A percentile compares a stretch with the other conserved stretches of the same genome.
Evolutionary conservation across 2,113 vertebrate species (phyloP).

Genomic region (Mirza zaza): DNA sequence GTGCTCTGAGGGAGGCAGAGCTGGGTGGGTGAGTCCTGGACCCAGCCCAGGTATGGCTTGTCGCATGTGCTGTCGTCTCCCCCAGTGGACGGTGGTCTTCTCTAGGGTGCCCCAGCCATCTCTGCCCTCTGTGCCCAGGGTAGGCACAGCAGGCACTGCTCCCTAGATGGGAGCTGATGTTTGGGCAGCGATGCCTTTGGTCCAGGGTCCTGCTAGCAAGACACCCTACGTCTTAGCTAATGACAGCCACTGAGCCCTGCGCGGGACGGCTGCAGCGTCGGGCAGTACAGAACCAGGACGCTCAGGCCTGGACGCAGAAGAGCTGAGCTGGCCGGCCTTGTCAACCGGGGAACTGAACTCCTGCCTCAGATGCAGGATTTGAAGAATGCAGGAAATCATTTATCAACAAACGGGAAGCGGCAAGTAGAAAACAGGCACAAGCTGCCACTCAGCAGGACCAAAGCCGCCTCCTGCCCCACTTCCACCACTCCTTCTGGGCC

Average conservation of each 20-base stretch:
- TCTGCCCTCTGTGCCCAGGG: background rate
- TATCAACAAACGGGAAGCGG: background rate
- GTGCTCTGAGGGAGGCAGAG: background rate
- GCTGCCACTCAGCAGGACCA: background rate
- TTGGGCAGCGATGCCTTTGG: background rate
- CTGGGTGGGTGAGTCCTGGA: background rate
- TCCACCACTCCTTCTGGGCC: background rate
- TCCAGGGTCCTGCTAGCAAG: background rate
- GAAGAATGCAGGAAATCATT: background rate
- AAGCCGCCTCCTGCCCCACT: background rate
- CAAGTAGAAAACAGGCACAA: background rate
- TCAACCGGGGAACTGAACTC: background rate
- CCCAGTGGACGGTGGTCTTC: background rate
- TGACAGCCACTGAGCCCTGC: background rate
- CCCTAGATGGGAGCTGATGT: background rate
- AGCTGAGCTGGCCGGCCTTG: background rate
- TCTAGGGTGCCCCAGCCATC: background rate
- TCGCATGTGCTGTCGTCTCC: background rate
- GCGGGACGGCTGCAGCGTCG: background rate
- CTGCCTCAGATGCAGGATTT: background rate
- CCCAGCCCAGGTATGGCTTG: background rate
- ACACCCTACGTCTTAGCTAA: background rate
- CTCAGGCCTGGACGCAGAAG: background rate
- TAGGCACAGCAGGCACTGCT: background rate
- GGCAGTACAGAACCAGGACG: background rate